A percentile compares a stretch with the other conserved stretches of the same genome.
Conservation (phyloP, 2,113 vertebrate species). For the Gambusia affinis region DNA sequence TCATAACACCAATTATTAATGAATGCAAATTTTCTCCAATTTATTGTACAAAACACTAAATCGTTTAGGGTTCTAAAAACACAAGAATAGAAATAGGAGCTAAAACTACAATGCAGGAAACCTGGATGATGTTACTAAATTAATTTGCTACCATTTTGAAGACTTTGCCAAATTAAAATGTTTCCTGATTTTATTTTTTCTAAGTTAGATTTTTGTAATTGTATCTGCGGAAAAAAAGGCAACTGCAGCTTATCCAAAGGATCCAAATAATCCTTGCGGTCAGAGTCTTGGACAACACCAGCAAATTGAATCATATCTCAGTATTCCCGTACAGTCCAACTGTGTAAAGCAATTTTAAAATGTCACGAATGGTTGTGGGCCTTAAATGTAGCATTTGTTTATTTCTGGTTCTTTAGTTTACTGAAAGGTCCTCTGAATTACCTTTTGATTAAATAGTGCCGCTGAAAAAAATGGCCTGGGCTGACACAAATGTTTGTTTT, state of each 20-base stretch:
- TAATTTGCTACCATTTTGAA: background rate
- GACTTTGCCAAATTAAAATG: background rate
- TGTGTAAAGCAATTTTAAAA: background rate
- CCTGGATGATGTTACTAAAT: background rate
- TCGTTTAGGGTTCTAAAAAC: too few relatives aligned
- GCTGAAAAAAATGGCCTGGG: background rate
- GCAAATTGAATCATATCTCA: background rate
- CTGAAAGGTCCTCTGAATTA: background rate
- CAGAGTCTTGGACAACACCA: too few relatives aligned
- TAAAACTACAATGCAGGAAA: too few relatives aligned
- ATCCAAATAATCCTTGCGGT: too few relatives aligned
- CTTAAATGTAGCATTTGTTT: background rate
- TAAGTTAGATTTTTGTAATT: too few relatives aligned
- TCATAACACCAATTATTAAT: too few relatives aligned
- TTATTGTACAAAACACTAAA: too few relatives aligned
- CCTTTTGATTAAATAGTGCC: background rate
- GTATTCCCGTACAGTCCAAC: background rate
- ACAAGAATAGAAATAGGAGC: too few relatives aligned
- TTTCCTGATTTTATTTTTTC: background rate
- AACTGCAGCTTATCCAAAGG: too few relatives aligned
- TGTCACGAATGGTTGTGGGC: background rate
- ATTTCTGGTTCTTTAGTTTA: background rate
- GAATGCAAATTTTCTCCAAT: too few relatives aligned
- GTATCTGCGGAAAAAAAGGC: too few relatives aligned
- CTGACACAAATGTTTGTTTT: constrained; percentile 5